Evolutionary conservation across 2,113 vertebrate genomes (phyloP).

Genomic region (Oryzias celebensis): DNA sequence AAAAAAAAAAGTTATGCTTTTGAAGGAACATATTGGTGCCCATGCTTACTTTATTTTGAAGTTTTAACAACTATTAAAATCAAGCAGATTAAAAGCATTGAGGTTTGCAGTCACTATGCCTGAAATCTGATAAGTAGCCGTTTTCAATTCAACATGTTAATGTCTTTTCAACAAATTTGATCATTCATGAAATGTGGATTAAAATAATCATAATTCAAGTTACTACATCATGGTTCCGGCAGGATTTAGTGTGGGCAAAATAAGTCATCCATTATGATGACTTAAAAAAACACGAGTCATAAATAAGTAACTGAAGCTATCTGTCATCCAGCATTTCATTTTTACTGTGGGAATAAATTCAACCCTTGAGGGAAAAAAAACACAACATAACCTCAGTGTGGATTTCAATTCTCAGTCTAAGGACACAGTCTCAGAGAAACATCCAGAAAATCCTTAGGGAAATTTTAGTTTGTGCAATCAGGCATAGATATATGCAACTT

Average conservation of each 20-base stretch:
- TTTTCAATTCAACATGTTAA: too few relatives aligned
- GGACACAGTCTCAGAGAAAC: slow-evolving; percentile 35
- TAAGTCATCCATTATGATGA: slow-evolving; percentile 6
- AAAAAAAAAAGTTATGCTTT: too few relatives aligned
- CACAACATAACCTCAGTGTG: slow-evolving; percentile 36
- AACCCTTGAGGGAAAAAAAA: slow-evolving; percentile 27
- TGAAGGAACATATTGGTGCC: too few relatives aligned
- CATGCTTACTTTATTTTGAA: too few relatives aligned
- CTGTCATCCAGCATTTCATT: slow-evolving; percentile 29
- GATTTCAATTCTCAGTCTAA: slow-evolving; percentile 37
- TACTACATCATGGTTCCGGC: slow-evolving; percentile 1
- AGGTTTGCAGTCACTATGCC: too few relatives aligned
- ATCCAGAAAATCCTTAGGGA: slow-evolving; percentile 29
- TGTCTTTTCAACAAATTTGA: too few relatives aligned
- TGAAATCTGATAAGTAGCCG: too few relatives aligned
- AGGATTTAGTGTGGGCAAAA: slow-evolving; percentile 12
- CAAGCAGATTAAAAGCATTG: too few relatives aligned
- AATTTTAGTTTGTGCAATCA: slow-evolving; percentile 48
- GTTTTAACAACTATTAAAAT: too few relatives aligned
- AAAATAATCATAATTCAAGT: background rate
- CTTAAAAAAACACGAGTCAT: slow-evolving; percentile 19
- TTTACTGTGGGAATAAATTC: slow-evolving; percentile 42
- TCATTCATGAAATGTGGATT: too few relatives aligned
- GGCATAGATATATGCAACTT: slow-evolving; percentile 44
- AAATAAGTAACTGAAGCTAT: slow-evolving; percentile 38